Percentiles rank a stretch among this genome's conserved stretches.
Conservation (phyloP, 2,888 invertebrate genomes). For the Plebejus argus region DNA sequence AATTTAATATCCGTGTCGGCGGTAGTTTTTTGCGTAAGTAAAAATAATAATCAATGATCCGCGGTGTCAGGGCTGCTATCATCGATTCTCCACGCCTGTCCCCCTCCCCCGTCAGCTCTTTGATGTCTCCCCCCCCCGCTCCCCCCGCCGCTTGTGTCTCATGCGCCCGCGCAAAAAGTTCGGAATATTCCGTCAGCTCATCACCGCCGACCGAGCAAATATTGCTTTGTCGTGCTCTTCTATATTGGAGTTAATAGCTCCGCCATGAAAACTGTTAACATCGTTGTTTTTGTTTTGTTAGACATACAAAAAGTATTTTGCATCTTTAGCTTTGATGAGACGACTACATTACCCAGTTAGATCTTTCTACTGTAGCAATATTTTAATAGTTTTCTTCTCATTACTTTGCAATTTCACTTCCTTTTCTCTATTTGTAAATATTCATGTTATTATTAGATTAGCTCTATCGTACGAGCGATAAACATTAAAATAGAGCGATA, state of each 20-base stretch:
- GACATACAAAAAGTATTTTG: too few relatives aligned
- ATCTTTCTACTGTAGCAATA: too few relatives aligned
- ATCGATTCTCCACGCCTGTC: conserved; percentile 9
- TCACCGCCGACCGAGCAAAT: background rate
- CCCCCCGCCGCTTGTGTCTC: background rate
- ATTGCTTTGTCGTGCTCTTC: background rate
- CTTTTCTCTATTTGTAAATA: background rate
- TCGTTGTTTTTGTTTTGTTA: background rate
- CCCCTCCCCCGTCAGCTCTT: background rate
- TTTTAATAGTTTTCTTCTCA: background rate
- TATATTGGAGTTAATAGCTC: background rate
- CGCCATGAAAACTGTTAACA: background rate
- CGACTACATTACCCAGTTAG: background rate
- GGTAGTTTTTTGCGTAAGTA: conserved; percentile 2
- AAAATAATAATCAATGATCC: conserved; percentile 27
- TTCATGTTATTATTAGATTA: background rate
- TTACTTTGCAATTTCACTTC: background rate
- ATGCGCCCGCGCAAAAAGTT: conserved; percentile 5
- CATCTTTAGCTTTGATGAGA: too few relatives aligned
- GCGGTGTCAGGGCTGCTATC: conserved; percentile 20
- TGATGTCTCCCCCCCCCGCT: background rate
- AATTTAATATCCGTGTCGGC: background rate
- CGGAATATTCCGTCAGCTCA: conserved; percentile 11
- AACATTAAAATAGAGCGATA: background rate
- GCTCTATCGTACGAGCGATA: background rate